These are phyloP conservation scores for Nomada fabriciana DNA, from an alignment of 2,888 invertebrate species.

Conservation along the genomic window DNA sequence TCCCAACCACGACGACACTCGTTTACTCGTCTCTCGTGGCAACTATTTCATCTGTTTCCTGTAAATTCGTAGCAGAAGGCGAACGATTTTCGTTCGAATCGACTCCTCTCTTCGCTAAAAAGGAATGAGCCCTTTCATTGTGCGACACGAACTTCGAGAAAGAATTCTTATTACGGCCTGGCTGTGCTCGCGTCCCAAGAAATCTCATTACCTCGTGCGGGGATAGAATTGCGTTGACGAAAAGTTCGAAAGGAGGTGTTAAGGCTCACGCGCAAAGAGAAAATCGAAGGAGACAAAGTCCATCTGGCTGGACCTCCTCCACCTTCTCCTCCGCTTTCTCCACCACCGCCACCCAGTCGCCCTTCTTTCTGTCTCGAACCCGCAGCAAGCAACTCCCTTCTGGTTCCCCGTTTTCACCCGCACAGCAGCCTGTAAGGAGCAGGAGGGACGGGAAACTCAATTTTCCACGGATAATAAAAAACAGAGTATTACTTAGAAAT, in stretches of 20 bases:
- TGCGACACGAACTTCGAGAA: constrained; percentile 74
- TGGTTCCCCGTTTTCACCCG: constrained; percentile 5
- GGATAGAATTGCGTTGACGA: constrained; percentile 75
- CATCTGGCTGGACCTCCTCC: constrained; percentile 54
- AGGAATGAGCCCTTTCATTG: constrained; percentile 74
- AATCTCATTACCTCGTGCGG: constrained; percentile 79
- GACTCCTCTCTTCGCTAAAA: background rate
- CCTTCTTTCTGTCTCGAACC: background rate
- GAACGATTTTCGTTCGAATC: constrained; percentile 16
- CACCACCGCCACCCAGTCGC: background rate
- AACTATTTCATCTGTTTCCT: background rate
- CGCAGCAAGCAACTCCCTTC: background rate
- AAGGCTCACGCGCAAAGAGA: constrained; percentile 68
- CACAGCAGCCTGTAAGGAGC: background rate
- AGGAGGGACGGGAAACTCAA: constrained; percentile 66
- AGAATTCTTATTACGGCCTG: constrained; percentile 81
- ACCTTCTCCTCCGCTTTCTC: background rate
- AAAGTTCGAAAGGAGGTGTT: constrained; percentile 74
- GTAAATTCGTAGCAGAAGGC: constrained; percentile 7
- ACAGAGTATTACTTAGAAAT: constrained; percentile 63
- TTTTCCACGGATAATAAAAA: constrained; percentile 73
- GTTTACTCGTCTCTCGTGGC: constrained; percentile 10
- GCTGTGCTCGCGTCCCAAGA: constrained; percentile 72
- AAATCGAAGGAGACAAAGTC: constrained; percentile 75
- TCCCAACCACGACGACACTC: background rate